Percentiles rank a stretch among this genome's conserved stretches.
Conservation (phyloP, 1,140 invertebrate species). For the Gryllus bimaculatus region DNA sequence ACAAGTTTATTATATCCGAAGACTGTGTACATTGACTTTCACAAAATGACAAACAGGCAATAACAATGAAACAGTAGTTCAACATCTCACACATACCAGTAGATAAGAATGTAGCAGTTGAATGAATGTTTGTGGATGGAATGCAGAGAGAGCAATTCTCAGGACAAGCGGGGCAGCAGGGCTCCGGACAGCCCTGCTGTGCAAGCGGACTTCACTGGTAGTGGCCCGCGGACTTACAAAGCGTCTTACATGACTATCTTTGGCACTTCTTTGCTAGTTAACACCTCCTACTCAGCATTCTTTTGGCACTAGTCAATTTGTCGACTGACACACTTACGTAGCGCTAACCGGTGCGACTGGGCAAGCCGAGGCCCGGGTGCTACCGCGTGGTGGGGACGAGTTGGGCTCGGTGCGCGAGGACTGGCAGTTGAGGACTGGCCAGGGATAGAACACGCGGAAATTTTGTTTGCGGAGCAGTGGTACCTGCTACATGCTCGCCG, state of each 20-base stretch:
- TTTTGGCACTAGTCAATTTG: constrained; percentile 4
- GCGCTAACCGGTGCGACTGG: neutral
- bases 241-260: neutral
- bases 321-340: neutral
- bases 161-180: neutral
- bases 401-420: neutral
- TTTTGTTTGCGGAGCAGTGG: no score
- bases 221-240: neutral
- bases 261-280: neutral
- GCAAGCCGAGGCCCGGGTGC: neutral
- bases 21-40: neutral
- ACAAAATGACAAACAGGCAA: constrained; percentile 4
- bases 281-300: neutral
- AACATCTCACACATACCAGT: neutral
- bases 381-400: neutral
- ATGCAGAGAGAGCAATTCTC: neutral
- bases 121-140: neutral
- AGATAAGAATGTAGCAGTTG: neutral
- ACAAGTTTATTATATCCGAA: constrained; percentile 5
- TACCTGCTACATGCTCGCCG: neutral
- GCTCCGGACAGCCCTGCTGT: neutral
- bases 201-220: neutral
- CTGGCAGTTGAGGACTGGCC: neutral
- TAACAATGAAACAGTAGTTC: constrained; percentile 1
- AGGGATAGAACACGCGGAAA: neutral